phyloP scores from a whole-genome alignment of 2,113 vertebrate species.

The Herpetotheres cachinnans region DNA sequence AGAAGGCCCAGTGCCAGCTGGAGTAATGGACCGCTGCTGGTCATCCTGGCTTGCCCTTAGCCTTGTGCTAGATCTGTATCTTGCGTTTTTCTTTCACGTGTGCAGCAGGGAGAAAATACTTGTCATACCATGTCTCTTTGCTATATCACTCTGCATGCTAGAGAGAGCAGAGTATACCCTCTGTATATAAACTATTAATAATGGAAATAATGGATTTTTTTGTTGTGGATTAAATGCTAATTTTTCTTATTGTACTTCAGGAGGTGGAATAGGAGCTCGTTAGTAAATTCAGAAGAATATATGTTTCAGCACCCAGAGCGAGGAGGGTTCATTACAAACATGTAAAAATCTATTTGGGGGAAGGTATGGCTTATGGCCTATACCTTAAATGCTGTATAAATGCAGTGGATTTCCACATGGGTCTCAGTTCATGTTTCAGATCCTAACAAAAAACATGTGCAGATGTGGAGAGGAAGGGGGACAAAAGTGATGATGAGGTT shows the following conservation, averaged over 20 bases:
- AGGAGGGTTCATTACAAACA: neutral
- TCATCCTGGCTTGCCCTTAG: neutral
- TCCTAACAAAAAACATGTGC: neutral
- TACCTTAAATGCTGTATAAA: neutral
- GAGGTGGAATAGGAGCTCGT: neutral
- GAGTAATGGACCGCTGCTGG: neutral
- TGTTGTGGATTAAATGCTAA: too few relatives aligned
- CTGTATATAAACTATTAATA: neutral
- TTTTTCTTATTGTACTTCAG: neutral
- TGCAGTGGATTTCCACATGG: neutral
- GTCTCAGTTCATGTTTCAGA: neutral
- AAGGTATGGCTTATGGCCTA: neutral
- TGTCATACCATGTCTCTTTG: fast-evolving
- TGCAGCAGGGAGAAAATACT: neutral
- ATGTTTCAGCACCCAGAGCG: neutral
- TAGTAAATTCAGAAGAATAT: neutral
- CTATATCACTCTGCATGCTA: fast-evolving
- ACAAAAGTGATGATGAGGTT: neutral
- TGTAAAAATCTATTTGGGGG: neutral
- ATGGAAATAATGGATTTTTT: neutral
- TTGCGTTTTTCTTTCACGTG: fast-evolving
- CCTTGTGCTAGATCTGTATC: neutral
- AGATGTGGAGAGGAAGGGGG: neutral
- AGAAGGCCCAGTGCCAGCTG: neutral
- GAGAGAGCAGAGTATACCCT: too few relatives aligned